phyloP scores from a whole-genome alignment of 2,888 invertebrate species.

The Idaea dimidiata region DNA sequence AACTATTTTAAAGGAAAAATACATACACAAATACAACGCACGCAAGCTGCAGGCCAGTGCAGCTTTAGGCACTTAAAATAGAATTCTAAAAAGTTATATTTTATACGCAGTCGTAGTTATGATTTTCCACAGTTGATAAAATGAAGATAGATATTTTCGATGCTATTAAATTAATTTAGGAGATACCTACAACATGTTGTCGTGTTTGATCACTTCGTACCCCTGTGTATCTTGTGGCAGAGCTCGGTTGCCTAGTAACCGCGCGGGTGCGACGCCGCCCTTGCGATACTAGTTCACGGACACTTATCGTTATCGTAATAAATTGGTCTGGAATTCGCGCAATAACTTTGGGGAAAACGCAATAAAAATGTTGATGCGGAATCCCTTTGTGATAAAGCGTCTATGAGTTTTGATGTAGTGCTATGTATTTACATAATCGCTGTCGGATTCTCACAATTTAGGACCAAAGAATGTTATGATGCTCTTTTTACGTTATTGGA shows the following conservation, averaged over 20 bases:
- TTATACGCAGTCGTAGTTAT: too few species aligned
- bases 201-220: conserved; percentile 6
- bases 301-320: conserved; percentile 77
- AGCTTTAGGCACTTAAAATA: too few species aligned
- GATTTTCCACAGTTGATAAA: background rate
- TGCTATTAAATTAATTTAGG: background rate
- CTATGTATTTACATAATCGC: conserved; percentile 28
- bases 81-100: too few species aligned
- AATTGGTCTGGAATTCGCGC: conserved; percentile 73
- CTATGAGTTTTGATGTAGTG: conserved; percentile 36
- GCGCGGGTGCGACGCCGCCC: conserved; percentile 45
- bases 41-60: too few species aligned
- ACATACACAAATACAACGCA: too few species aligned
- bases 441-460: conserved; percentile 21
- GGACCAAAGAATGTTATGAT: conserved; percentile 13
- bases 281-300: conserved; percentile 69
- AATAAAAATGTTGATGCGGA: conserved; percentile 58
- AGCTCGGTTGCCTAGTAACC: conserved; percentile 57
- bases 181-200: background rate
- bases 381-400: conserved; percentile 40
- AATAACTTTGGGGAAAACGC: conserved; percentile 63
- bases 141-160: background rate
- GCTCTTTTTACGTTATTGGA: conserved; percentile 13
- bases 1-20: too few species aligned
- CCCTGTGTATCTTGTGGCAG: conserved; percentile 34